Evolutionary conservation across 30 jellyfish, hydroid and myxozoan genomes (phyloP).

Genomic region (Hydra vulgaris): DNA sequence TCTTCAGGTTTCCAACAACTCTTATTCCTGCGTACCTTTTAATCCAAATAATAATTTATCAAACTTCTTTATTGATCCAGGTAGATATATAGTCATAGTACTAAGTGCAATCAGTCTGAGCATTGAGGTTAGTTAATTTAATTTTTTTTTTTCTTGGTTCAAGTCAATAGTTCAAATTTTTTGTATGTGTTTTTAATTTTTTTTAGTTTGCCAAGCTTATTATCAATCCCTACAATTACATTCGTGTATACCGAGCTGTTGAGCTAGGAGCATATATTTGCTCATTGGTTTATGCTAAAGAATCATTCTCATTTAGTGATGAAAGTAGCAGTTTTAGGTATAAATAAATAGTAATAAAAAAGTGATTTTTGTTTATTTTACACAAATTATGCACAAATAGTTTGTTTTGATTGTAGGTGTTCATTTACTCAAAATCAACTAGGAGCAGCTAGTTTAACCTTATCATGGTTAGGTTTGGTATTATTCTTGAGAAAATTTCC

Average conservation of each 20-base stretch:
- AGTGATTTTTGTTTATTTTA: too few species aligned
- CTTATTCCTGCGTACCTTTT: too few species aligned
- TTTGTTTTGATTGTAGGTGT: not conserved
- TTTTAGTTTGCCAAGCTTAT: not conserved
- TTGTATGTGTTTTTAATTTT: too few species aligned
- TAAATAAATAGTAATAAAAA: too few species aligned
- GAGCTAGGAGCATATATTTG: not conserved
- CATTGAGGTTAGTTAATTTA: constrained; percentile 85
- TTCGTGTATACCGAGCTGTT: not conserved
- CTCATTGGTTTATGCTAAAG: not conserved
- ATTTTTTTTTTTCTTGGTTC: too few species aligned
- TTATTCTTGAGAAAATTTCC: not conserved
- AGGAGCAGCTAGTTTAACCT: not conserved
- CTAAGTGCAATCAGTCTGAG: constrained; percentile 47
- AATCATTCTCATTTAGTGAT: not conserved
- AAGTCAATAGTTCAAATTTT: too few species aligned
- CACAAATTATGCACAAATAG: too few species aligned
- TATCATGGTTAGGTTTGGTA: not conserved
- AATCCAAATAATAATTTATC: constrained; percentile 24
- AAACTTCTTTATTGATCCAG: constrained; percentile 67
- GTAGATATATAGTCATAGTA: constrained; percentile 53
- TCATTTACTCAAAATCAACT: not conserved
- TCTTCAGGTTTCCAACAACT: constrained; percentile 17
- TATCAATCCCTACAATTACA: not conserved
- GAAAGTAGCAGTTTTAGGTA: too few species aligned